Evolutionary conservation across 2,888 invertebrate species (phyloP).

Genomic region (Pogonocherus hispidulus): DNA sequence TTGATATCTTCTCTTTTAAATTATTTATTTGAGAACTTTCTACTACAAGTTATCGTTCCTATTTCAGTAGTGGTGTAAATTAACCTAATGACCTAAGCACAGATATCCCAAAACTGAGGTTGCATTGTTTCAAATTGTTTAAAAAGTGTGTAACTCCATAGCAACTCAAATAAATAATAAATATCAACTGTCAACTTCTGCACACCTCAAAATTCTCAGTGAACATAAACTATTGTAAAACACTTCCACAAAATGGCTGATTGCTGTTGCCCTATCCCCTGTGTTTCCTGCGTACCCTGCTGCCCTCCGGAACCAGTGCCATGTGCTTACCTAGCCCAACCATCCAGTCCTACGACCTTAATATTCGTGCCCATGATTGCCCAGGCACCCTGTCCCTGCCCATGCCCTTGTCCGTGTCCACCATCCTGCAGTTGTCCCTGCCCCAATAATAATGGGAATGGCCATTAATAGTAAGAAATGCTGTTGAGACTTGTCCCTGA

Average conservation of each 20-base stretch:
- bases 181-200: slow-evolving; percentile 19
- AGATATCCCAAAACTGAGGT: no score
- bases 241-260: slow-evolving; percentile 38
- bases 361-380: slow-evolving; percentile 49
- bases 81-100: no score
- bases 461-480: neutral
- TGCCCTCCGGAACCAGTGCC: slow-evolving; percentile 46
- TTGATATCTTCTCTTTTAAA: no score
- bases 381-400: slow-evolving; percentile 45
- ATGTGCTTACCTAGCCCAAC: slow-evolving; percentile 49
- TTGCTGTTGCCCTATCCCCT: slow-evolving; percentile 45
- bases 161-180: slow-evolving; percentile 22
- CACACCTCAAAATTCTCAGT: slow-evolving; percentile 36
- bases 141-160: slow-evolving; percentile 5
- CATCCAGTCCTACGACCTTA: slow-evolving; percentile 47
- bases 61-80: no score
- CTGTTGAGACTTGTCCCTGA: neutral
- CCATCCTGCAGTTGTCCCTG: slow-evolving; percentile 37
- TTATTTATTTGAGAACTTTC: no score
- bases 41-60: no score
- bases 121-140: neutral
- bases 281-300: slow-evolving; percentile 46
- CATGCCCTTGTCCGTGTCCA: slow-evolving; percentile 38
- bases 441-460: neutral
- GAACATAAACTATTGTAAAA: slow-evolving; percentile 11